Base-by-base conservation (phyloP, 1,140 invertebrate genomes). In the Hyphantria cunea region DNA sequence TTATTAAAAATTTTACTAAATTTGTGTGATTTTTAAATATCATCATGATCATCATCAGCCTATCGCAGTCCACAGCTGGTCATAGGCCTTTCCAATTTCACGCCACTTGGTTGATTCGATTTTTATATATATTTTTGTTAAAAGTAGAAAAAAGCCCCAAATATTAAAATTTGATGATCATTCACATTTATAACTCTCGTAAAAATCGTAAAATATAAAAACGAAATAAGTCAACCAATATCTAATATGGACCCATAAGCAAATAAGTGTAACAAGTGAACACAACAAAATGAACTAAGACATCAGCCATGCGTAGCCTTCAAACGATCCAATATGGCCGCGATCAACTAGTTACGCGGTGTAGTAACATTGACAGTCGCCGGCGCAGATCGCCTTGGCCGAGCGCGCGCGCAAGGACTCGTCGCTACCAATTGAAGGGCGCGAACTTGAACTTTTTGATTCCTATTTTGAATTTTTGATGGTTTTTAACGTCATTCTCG, bases 321-420 rank as follows among this genome's bases (percentile, higher is more conserved):
- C 71, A 69, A 70, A 54, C 58, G 69, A 74, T 12, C 37, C 76
- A 86, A 86, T 69, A 85, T 84, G 81, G 81, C 83, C 70, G 60
- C 65, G 62, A 59, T 61, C 56, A 50, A 53, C 54, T 58, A 56
- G 60, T 73, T 76, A 78, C 74, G 72, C 72, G 70, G 70, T 74
- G 75, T 84, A 82, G 84, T 85, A 82, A 87, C 84, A 87, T 87
- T 87, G 84, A 87, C 84, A 87, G 82, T 80, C 77, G 76, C 62
- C 45, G 39, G 82, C 73, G 78, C 79, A 72, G 80, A 70, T 17
- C 74, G 72, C 82, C 81, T 84, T 85, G 82, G 81, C 82, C 82
- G 78, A 79, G 76, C 79, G 84, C 81, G 66, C 47, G 84, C 82
- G 81, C 84, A 85, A 83, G 80, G 82, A 84, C 78, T 76, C 56